Evolutionary conservation across 2,797 vertebrate species (phyloP), one percentile per base, ranked within the genome.

Genomic region (Oryzias sinensis): DNA sequence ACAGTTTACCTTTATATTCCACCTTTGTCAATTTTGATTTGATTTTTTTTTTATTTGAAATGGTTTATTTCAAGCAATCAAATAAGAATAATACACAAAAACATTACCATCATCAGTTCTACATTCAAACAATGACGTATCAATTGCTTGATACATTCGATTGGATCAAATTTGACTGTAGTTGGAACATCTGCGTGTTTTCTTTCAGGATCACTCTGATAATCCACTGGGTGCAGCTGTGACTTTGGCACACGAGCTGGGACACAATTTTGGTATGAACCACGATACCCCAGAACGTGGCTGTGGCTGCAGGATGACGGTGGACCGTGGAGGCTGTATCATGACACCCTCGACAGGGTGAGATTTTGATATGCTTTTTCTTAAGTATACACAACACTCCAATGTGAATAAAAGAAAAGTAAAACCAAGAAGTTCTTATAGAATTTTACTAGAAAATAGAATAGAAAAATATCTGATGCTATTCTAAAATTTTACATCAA

Each of bases 181-280:
- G 20, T 0, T 52, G 1, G 6, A 8, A 14, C 22, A 20, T 45
- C 40, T 43, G 49, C 76, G 3, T 37, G 33, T 37, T 37, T 11
- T 37, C 33, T 37, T 37, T 11, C 55, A 99, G 97, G 97, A 99
- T 87, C 96, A 99, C 85, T 96, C 97, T 1, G 97, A 97, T 70
- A 98, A 96, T 70, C 95, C 97, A 2, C 90, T 99, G 7, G 97
- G 97, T 5, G 95, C 96, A 3, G 97, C 97, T 0, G 97, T 98
- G 72, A 99, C 97, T 3, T 86, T 99, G 84, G 97, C 97, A 1
- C 97, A 99, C 0, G 97, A 99, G 63, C 90, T 98, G 51, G 97
- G 97, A 33, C 97, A 99, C 90, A 99, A 99, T 57, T 97, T 99
- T 56, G 97, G 97, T 7, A 99, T 99, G 97, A 99, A 98, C 74